phyloP scores from a whole-genome alignment of 2,797 vertebrate genomes.

The Pantherophis alleghaniensis region DNA sequence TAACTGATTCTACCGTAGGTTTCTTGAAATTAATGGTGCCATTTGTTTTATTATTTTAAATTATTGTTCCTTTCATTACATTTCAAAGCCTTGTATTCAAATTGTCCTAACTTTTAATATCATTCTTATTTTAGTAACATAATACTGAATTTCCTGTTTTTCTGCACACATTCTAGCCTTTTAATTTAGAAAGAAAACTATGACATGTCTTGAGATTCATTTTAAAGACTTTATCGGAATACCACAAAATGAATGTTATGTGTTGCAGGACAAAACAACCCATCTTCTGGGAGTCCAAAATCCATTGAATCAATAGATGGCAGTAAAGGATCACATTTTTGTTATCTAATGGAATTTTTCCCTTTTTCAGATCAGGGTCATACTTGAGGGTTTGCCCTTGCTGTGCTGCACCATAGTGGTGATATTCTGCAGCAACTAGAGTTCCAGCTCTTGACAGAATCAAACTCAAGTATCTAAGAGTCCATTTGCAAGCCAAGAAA shows the following conservation, averaged over 20 bases:
- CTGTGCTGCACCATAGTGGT: background rate
- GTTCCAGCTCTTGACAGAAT: background rate
- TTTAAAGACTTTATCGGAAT: background rate
- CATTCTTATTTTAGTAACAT: background rate
- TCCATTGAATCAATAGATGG: background rate
- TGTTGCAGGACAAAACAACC: background rate
- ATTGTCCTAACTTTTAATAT: slow-evolving; percentile 40
- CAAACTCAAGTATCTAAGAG: background rate
- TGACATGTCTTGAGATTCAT: slow-evolving; percentile 11
- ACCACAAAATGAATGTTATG: background rate
- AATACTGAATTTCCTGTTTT: slow-evolving; percentile 16
- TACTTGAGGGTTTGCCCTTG: background rate
- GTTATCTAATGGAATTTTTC: background rate
- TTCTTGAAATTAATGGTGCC: slow-evolving; percentile 70
- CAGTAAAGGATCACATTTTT: background rate
- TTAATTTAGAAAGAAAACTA: slow-evolving; percentile 6
- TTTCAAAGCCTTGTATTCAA: slow-evolving; percentile 53
- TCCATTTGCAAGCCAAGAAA: background rate
- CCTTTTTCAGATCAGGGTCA: background rate
- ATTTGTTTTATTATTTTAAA: slow-evolving; percentile 68
- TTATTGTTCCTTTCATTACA: slow-evolving; percentile 58
- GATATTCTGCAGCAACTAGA: background rate
- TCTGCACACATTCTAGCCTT: slow-evolving; percentile 3
- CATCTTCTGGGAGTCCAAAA: background rate
- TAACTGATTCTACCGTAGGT: slow-evolving; percentile 71